These are phyloP conservation scores for Chrysaora quinquecirrha DNA, from an alignment of 30 jellyfish, hydroid and myxozoan genomes.

Conservation along the genomic window DNA sequence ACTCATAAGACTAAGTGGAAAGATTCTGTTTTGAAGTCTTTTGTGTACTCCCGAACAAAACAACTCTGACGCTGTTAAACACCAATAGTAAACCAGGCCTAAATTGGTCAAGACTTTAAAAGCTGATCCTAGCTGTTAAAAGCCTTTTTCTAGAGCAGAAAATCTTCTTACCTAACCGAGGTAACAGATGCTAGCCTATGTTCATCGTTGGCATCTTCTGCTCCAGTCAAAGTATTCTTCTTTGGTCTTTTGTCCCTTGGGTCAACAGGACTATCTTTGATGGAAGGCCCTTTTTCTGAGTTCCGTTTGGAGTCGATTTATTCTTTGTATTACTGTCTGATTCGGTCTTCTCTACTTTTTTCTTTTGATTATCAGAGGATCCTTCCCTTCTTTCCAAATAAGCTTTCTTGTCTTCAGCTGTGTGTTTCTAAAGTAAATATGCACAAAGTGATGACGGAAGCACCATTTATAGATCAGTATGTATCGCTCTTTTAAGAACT, in stretches of 20 bases:
- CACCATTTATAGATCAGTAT: too few relatives aligned
- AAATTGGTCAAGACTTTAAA: too few relatives aligned
- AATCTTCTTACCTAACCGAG: background rate
- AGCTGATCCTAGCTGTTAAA: too few relatives aligned
- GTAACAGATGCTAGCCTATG: conserved; percentile 11
- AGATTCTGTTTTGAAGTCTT: too few relatives aligned
- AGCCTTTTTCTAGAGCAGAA: too few relatives aligned
- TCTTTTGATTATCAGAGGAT: conserved; percentile 28
- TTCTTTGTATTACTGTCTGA: conserved; percentile 28
- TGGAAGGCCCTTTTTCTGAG: conserved; percentile 53
- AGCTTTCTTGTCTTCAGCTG: conserved; percentile 56
- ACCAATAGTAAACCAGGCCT: too few relatives aligned
- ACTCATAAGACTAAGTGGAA: too few relatives aligned
- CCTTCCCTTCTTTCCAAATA: conserved; percentile 55
- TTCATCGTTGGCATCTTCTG: conserved; percentile 46
- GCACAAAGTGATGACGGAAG: too few relatives aligned
- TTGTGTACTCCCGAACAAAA: too few relatives aligned
- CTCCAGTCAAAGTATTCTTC: conserved; percentile 6
- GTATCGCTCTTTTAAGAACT: too few relatives aligned
- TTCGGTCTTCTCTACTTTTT: conserved; percentile 40
- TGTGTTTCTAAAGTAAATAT: conserved; percentile 29
- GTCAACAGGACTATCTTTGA: conserved; percentile 52
- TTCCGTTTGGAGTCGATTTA: conserved; percentile 46
- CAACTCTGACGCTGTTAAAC: too few relatives aligned
- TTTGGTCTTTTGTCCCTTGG: conserved; percentile 27